Percentiles rank a stretch among this genome's conserved stretches.
These are phyloP conservation scores for Caenorhabditis briggsae DNA, from an alignment of 1,140 invertebrate species.

Conservation along the genomic window DNA sequence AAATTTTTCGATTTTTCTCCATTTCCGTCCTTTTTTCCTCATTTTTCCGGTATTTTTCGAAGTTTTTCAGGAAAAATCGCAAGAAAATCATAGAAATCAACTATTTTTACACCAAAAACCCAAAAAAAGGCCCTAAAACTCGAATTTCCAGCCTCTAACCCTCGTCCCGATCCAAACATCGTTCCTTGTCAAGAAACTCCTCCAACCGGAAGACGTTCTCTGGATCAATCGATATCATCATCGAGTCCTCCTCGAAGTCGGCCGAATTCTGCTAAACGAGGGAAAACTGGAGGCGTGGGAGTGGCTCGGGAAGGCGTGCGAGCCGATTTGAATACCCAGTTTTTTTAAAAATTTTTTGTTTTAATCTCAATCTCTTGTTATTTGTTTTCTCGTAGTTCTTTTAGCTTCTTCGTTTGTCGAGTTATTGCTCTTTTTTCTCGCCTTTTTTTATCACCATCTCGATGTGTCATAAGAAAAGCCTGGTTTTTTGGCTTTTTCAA, in stretches of 20 bases:
- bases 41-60: too few species aligned
- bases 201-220: background rate
- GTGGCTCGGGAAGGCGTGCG: background rate
- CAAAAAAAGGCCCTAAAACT: too few species aligned
- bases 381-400: background rate
- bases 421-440: background rate
- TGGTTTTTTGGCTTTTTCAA: too few species aligned
- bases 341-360: background rate
- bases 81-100: too few species aligned
- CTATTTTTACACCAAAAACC: too few species aligned
- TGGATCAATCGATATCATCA: slow-evolving; percentile 41
- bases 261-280: background rate
- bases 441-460: too few species aligned
- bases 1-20: too few species aligned
- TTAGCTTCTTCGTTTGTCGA: background rate
- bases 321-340: background rate
- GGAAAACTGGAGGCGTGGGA: background rate
- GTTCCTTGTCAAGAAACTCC: background rate
- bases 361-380: background rate
- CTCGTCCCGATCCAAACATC: slow-evolving; percentile 16
- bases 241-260: background rate
- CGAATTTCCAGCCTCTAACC: slow-evolving; percentile 5
- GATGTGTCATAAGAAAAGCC: too few species aligned
- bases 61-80: too few species aligned
- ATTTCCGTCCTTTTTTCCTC: too few species aligned